These are phyloP conservation scores for Arothron firmamentum DNA, from an alignment of 2,113 vertebrate genomes.

Conservation along the genomic window DNA sequence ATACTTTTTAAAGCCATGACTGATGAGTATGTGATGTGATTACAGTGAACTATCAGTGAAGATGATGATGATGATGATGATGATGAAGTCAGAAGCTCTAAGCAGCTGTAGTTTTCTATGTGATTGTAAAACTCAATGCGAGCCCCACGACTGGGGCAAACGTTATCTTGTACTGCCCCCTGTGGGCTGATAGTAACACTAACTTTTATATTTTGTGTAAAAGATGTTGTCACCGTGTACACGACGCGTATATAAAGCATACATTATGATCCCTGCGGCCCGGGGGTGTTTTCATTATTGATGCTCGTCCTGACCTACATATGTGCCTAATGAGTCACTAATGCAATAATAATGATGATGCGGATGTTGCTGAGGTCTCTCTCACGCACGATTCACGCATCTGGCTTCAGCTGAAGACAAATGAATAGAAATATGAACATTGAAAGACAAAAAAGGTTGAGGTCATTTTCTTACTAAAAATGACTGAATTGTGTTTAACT, in stretches of 20 bases:
- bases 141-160: slow-evolving; percentile 60
- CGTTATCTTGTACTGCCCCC: slow-evolving; percentile 64
- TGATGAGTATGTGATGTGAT: slow-evolving; percentile 31
- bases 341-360: slow-evolving; percentile 20
- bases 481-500: no score
- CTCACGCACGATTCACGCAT: no score
- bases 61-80: slow-evolving; percentile 36
- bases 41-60: slow-evolving; percentile 11
- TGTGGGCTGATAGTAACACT: slow-evolving; percentile 60
- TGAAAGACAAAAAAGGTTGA: no score
- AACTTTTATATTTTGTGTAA: slow-evolving; percentile 76
- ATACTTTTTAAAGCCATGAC: slow-evolving; percentile 59
- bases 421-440: no score
- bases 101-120: slow-evolving; percentile 72
- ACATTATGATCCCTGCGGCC: slow-evolving; percentile 50
- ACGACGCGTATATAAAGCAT: slow-evolving; percentile 72
- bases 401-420: no score
- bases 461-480: no score
- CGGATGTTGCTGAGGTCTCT: not conserved
- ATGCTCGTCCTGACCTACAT: slow-evolving; percentile 50
- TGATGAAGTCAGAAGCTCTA: slow-evolving; percentile 57
- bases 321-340: slow-evolving; percentile 31
- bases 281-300: slow-evolving; percentile 48
- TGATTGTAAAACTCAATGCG: slow-evolving; percentile 71
- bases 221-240: slow-evolving; percentile 71